These are phyloP conservation scores for Mus spretus DNA, from an alignment of 2,797 vertebrate species.

Conservation along the genomic window DNA sequence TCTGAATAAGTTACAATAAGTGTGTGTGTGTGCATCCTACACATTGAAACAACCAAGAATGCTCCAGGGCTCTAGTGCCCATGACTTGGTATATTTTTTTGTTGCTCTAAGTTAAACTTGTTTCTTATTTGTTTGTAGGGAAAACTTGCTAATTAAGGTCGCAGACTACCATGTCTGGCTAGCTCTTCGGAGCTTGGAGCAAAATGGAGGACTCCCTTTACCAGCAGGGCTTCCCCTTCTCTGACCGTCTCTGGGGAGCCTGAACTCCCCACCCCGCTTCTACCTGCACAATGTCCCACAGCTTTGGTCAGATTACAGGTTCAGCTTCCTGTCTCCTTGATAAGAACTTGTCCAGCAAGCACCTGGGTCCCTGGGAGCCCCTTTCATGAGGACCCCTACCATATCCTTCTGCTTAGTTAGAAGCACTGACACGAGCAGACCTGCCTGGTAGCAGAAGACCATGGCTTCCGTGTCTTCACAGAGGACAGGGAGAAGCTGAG, in stretches of 20 bases:
- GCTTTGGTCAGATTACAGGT: neutral
- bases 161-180: neutral
- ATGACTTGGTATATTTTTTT: neutral
- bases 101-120: neutral
- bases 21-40: too few relatives aligned
- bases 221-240: too few relatives aligned
- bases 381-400: neutral
- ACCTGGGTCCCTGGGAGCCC: neutral
- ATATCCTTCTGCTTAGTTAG: neutral
- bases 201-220: too few relatives aligned
- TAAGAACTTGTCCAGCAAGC: neutral
- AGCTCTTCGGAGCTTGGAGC: neutral
- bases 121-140: neutral
- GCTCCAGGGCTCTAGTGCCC: neutral
- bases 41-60: too few relatives aligned
- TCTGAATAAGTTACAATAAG: neutral
- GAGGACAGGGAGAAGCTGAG: neutral
- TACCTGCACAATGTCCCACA: neutral
- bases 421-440: neutral
- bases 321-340: neutral
- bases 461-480: neutral
- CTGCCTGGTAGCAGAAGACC: neutral
- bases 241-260: too few relatives aligned
- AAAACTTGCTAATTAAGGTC: neutral
- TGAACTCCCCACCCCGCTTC: rapidly evolving